Conservation (phyloP, 2,888 invertebrate genomes). For the Metopia argyrocephala region DNA sequence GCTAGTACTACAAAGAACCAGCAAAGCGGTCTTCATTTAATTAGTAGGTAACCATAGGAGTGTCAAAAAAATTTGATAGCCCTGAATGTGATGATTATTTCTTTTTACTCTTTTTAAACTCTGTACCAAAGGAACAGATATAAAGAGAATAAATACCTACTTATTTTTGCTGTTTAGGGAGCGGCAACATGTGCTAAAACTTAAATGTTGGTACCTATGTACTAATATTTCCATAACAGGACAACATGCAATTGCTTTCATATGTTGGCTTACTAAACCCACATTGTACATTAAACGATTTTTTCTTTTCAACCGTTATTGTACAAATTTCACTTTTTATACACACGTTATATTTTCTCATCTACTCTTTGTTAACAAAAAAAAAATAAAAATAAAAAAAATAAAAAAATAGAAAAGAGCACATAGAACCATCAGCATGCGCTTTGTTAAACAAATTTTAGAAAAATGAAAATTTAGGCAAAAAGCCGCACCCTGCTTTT, state of each 20-base stretch:
- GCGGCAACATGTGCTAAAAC: slow-evolving; percentile 6
- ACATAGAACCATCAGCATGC: slow-evolving; percentile 20
- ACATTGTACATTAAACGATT: too few species aligned
- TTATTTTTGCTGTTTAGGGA: slow-evolving; percentile 3
- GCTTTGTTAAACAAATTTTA: background rate
- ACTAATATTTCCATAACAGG: background rate
- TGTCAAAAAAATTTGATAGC: too few species aligned
- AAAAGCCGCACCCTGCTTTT: slow-evolving; percentile 51
- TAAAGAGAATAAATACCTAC: background rate
- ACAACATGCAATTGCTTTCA: background rate
- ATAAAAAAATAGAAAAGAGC: too few species aligned
- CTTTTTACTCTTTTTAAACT: too few species aligned
- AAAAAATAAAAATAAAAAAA: too few species aligned
- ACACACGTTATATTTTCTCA: background rate
- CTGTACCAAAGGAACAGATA: too few species aligned
- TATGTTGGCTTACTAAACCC: background rate
- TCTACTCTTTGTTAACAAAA: background rate
- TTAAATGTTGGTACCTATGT: background rate
- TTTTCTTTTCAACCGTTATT: too few species aligned
- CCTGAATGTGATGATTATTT: too few species aligned
- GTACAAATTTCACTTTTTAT: slow-evolving; percentile 59
- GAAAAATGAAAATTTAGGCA: background rate
- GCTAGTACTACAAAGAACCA: too few species aligned
- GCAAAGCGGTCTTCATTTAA: too few species aligned
- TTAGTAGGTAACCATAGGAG: too few species aligned